Conservation (phyloP, 2,888 invertebrate species). For the Lasioglossum figueresi region DNA sequence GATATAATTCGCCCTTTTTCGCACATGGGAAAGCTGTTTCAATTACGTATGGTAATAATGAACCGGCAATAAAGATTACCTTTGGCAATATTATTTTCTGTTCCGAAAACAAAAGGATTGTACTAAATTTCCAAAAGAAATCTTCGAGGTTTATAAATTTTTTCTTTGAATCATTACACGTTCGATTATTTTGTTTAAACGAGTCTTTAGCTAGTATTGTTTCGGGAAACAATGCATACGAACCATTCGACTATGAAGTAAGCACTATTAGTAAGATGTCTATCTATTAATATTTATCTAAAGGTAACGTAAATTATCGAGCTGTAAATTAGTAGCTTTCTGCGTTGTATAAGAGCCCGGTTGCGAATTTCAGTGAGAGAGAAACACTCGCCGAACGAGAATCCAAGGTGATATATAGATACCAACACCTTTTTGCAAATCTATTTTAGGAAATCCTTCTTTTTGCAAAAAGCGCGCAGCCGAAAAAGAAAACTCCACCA, state of each 20-base stretch:
- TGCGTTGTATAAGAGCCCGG: slow-evolving; percentile 42
- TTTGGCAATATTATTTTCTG: neutral
- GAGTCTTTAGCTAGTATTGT: slow-evolving; percentile 7
- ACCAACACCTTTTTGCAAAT: slow-evolving; percentile 33
- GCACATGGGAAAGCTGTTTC: slow-evolving; percentile 3
- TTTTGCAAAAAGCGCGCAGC: slow-evolving; percentile 14
- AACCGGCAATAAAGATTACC: neutral
- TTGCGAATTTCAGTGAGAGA: slow-evolving; percentile 56
- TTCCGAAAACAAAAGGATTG: neutral
- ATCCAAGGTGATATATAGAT: slow-evolving; percentile 44
- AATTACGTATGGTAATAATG: neutral
- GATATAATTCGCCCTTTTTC: neutral
- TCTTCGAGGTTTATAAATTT: neutral
- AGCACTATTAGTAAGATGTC: slow-evolving; percentile 45
- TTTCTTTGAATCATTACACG: neutral
- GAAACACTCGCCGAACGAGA: slow-evolving; percentile 49
- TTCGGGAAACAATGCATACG: slow-evolving; percentile 20
- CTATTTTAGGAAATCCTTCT: slow-evolving; percentile 11
- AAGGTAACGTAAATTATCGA: slow-evolving; percentile 46
- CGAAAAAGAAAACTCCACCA: neutral
- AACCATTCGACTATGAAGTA: slow-evolving; percentile 35
- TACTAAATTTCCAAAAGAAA: neutral
- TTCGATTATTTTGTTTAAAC: slow-evolving; percentile 10
- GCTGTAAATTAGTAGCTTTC: slow-evolving; percentile 58
- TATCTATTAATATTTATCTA: slow-evolving; percentile 54